Evolutionary conservation across 2,113 vertebrate species (phyloP).

Genomic region (Peromyscus californicus): DNA sequence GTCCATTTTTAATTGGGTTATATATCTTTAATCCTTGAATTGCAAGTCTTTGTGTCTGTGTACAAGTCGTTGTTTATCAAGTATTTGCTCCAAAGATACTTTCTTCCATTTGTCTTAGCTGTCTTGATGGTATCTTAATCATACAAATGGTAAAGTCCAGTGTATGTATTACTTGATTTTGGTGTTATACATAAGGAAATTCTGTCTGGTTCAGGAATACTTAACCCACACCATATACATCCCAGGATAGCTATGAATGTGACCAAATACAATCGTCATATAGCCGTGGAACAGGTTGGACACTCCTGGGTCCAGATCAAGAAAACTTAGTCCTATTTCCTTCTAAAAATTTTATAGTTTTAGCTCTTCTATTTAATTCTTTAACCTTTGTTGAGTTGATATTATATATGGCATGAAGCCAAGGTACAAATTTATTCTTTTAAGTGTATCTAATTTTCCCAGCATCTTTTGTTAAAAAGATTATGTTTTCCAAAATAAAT

Average conservation of each 20-base stretch:
- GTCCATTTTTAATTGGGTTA: not conserved
- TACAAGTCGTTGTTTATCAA: not conserved
- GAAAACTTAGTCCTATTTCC: not conserved
- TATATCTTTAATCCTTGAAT: not conserved
- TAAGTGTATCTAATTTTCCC: not conserved
- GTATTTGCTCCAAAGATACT: not conserved
- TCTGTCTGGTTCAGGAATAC: not conserved
- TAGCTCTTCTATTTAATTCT: not conserved
- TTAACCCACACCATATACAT: not conserved
- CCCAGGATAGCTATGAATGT: not conserved
- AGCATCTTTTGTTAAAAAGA: not conserved
- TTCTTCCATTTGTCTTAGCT: not conserved
- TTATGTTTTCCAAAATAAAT: slow-evolving; percentile 39
- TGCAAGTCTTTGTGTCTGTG: not conserved
- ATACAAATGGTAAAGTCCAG: not conserved
- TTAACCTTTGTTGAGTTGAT: not conserved
- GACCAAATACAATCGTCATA: not conserved
- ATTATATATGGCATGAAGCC: not conserved
- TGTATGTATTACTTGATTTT: slow-evolving; percentile 8
- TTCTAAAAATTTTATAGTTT: not conserved
- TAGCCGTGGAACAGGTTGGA: not conserved
- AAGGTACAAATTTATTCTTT: not conserved
- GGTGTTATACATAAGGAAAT: not conserved
- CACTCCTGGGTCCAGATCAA: not conserved
- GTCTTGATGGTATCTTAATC: not conserved